Evolutionary conservation across 2,113 vertebrate species (phyloP).

Genomic region (Colossoma macropomum): DNA sequence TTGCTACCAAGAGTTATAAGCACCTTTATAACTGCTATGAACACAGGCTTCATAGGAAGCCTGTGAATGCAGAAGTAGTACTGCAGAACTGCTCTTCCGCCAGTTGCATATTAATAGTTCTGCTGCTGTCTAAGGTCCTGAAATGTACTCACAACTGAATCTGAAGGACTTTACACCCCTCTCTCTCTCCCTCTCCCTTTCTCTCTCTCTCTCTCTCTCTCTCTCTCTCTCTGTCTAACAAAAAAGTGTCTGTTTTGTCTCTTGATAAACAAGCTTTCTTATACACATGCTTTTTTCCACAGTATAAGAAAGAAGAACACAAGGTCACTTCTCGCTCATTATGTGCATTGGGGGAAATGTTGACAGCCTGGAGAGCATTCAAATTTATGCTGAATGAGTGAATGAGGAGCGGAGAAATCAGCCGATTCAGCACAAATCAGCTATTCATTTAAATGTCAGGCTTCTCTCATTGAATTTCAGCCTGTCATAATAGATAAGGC

Average conservation of each 20-base stretch:
- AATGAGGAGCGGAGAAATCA: slow-evolving; percentile 74
- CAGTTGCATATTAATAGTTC: neutral
- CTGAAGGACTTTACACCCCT: neutral
- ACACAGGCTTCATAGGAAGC: no score
- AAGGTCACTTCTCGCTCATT: slow-evolving; percentile 14
- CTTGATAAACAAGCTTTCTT: neutral
- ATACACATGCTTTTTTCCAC: neutral
- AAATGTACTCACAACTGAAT: neutral
- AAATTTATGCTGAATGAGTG: slow-evolving; percentile 45
- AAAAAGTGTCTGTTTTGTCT: neutral
- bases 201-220: neutral
- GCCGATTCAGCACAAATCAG: slow-evolving; percentile 72
- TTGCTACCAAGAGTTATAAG: no score
- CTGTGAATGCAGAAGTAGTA: no score
- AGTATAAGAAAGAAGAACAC: neutral
- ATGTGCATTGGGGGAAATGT: slow-evolving; percentile 12
- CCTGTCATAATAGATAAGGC: slow-evolving; percentile 68
- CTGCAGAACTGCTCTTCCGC: neutral
- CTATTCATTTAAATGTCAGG: slow-evolving; percentile 75
- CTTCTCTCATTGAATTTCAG: slow-evolving; percentile 71
- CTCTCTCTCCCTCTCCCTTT: neutral
- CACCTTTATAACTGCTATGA: no score
- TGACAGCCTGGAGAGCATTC: neutral
- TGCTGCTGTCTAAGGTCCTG: slow-evolving; percentile 9
- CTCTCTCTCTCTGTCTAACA: neutral